Evolutionary conservation across 1,140 invertebrate species (phyloP).

Genomic region (Drosophila nasuta): DNA sequence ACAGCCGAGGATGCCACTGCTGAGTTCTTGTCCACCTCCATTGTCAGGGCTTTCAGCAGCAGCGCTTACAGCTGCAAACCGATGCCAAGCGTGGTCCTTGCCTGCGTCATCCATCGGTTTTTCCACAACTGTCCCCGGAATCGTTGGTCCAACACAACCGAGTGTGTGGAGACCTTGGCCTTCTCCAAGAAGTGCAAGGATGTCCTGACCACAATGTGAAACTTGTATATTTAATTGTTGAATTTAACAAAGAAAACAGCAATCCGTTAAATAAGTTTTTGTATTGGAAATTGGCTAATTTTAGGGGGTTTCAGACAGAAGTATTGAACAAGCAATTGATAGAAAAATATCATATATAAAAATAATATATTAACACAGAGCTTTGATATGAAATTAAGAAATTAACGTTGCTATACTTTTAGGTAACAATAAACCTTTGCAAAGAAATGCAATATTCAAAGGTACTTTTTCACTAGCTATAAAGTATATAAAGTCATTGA

Average conservation of each 20-base stretch:
- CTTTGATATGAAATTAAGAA: no score
- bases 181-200: slow-evolving; percentile 67
- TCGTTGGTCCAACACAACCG: slow-evolving; percentile 70
- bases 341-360: no score
- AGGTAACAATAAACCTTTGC: no score
- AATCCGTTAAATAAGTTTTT: not conserved
- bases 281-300: not conserved
- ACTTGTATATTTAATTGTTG: not conserved
- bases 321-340: no score
- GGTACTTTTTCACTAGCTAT: no score
- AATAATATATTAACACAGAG: no score
- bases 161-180: slow-evolving; percentile 62
- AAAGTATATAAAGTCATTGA: no score
- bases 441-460: no score
- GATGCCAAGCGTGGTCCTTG: slow-evolving; percentile 57
- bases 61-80: slow-evolving; percentile 52
- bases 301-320: not conserved
- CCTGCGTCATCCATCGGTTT: slow-evolving; percentile 67
- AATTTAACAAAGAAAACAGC: slow-evolving; percentile 10
- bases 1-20: slow-evolving; percentile 54
- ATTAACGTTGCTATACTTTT: no score
- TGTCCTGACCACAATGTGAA: slow-evolving; percentile 69
- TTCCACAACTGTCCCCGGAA: slow-evolving; percentile 66
- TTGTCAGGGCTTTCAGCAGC: slow-evolving; percentile 41
- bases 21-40: slow-evolving; percentile 47